Conservation (phyloP, 2,113 vertebrate genomes). For the Canis aureus region DNA sequence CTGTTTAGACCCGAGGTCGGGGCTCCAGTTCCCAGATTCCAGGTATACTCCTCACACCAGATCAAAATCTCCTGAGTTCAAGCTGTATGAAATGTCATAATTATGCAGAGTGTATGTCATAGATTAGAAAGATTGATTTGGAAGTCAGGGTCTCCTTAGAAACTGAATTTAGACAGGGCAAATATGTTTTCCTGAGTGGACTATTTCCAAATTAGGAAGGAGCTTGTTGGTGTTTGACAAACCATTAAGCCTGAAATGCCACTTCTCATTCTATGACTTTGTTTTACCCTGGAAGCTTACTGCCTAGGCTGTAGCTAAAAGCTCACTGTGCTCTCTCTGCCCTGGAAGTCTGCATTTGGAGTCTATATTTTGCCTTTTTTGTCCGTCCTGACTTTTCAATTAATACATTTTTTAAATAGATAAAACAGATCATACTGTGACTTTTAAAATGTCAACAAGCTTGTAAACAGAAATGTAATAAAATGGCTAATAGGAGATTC, state of each 20-base stretch:
- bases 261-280: slow-evolving; percentile 60
- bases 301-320: slow-evolving; percentile 61
- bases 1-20: not conserved
- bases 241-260: slow-evolving; percentile 35
- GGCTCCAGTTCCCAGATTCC: not conserved
- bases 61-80: slow-evolving; percentile 44
- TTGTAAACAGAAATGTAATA: slow-evolving; percentile 88
- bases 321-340: slow-evolving; percentile 61
- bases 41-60: not conserved
- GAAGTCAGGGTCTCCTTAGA: slow-evolving; percentile 50
- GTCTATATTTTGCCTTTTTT: slow-evolving; percentile 77
- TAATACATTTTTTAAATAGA: slow-evolving; percentile 89
- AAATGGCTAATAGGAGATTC: slow-evolving; percentile 91
- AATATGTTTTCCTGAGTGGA: slow-evolving; percentile 49
- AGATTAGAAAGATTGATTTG: slow-evolving; percentile 36
- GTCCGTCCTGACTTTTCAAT: slow-evolving; percentile 85
- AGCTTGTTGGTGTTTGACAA: slow-evolving; percentile 28
- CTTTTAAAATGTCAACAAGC: slow-evolving; percentile 90
- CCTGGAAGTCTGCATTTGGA: slow-evolving; percentile 72
- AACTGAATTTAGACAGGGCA: slow-evolving; percentile 36
- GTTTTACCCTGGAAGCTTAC: slow-evolving; percentile 63
- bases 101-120: not conserved
- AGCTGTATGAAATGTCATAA: not conserved
- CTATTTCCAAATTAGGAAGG: slow-evolving; percentile 50
- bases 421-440: slow-evolving; percentile 90